These are phyloP conservation scores for Salvelinus alpinus DNA, from an alignment of 2,113 vertebrate species.

Conservation along the genomic window DNA sequence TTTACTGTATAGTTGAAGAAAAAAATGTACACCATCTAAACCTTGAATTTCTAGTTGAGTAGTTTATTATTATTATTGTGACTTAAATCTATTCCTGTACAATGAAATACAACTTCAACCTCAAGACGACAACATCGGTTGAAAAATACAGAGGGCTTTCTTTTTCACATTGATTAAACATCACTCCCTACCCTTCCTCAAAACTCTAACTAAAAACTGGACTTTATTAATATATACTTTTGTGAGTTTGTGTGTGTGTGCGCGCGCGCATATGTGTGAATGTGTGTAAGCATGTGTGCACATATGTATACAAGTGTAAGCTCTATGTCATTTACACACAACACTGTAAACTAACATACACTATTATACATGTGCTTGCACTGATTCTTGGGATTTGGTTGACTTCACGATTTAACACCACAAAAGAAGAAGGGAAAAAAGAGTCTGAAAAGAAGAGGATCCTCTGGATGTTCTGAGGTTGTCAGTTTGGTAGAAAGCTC, in stretches of 20 bases:
- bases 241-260: conserved; percentile 43
- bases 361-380: conserved; percentile 99
- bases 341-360: conserved; percentile 99
- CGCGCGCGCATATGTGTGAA: conserved; percentile 30
- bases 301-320: conserved; percentile 58
- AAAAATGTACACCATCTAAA: conserved; percentile 95
- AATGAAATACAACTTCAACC: conserved; percentile 75
- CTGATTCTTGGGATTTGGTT: conserved; percentile 78
- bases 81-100: conserved; percentile 76
- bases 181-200: conserved; percentile 54
- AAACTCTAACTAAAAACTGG: conserved; percentile 72
- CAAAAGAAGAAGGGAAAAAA: conserved; percentile 61
- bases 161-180: conserved; percentile 69
- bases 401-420: conserved; percentile 81
- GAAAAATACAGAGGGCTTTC: conserved; percentile 74
- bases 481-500: conserved; percentile 63
- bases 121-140: conserved; percentile 67
- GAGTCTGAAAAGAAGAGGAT: conserved; percentile 34
- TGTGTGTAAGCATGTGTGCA: conserved; percentile 32
- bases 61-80: conserved; percentile 66
- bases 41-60: conserved; percentile 76
- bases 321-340: conserved; percentile 98
- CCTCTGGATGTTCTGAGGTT: conserved; percentile 52
- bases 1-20: conserved; percentile 82
- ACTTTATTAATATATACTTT: conserved; percentile 81